phyloP scores from a whole-genome alignment of 2,888 invertebrate genomes.

The Meganola albula region DNA sequence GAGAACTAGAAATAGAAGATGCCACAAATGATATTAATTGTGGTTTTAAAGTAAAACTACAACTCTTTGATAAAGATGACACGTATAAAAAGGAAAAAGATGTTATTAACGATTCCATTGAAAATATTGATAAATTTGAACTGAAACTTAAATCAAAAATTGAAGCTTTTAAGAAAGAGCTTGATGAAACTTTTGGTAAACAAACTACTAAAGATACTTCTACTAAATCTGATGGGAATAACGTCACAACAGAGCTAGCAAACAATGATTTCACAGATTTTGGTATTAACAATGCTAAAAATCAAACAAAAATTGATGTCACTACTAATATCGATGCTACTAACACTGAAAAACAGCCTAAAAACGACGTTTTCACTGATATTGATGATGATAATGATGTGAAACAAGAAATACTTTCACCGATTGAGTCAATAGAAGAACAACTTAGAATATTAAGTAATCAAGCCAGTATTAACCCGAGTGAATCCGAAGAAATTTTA shows the following conservation, averaged over 20 bases:
- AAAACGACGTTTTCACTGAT: too few relatives aligned
- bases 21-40: slow-evolving; percentile 6
- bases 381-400: slow-evolving; percentile 17
- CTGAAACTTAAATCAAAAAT: too few relatives aligned
- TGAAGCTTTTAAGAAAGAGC: too few relatives aligned
- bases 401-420: background rate
- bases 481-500: slow-evolving; percentile 28
- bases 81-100: too few relatives aligned
- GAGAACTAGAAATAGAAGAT: slow-evolving; percentile 5
- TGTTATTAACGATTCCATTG: too few relatives aligned
- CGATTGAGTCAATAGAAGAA: slow-evolving; percentile 9
- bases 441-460: slow-evolving; percentile 17
- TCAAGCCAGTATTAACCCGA: slow-evolving; percentile 29
- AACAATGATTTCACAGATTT: background rate
- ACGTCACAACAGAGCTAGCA: background rate
- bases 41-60: too few relatives aligned
- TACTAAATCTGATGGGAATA: background rate
- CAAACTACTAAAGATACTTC: slow-evolving; percentile 2
- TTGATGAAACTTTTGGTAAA: background rate
- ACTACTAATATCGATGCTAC: background rate
- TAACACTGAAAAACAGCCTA: too few relatives aligned
- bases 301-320: background rate
- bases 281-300: too few relatives aligned
- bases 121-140: too few relatives aligned
- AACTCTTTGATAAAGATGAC: too few relatives aligned